Evolutionary conservation across 2,113 vertebrate genomes (phyloP).

Genomic region (Zosterops pallidus): DNA sequence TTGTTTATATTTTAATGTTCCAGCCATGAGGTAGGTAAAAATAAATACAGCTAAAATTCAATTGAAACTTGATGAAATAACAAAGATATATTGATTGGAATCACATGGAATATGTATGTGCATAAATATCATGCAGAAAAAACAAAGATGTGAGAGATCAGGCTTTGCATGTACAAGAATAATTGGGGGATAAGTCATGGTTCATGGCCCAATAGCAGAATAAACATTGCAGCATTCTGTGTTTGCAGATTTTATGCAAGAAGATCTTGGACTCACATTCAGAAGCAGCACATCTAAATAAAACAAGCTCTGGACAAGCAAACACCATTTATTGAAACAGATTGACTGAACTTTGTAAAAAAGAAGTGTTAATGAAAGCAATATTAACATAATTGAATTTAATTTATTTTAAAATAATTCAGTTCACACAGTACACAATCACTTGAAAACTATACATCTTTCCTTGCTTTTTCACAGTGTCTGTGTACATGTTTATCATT

Average conservation of each 20-base stretch:
- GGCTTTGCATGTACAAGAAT: not conserved
- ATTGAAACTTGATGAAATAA: not conserved
- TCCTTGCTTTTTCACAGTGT: not conserved
- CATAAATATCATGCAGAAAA: not conserved
- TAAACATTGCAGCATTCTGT: not conserved
- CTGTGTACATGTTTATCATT: not conserved
- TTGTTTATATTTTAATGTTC: not conserved
- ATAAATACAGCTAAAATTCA: not conserved
- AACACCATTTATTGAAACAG: not conserved
- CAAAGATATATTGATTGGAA: not conserved
- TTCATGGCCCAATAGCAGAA: not conserved
- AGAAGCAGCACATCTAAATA: not conserved
- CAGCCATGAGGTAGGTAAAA: not conserved
- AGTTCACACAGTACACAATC: not conserved
- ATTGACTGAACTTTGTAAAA: not conserved
- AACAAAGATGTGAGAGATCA: not conserved
- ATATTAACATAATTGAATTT: not conserved
- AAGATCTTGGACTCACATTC: not conserved
- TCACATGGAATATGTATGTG: not conserved
- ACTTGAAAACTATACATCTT: not conserved
- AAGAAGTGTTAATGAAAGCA: not conserved
- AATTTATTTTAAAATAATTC: not conserved
- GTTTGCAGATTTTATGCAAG: constrained; percentile 4
- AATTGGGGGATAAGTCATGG: not conserved
- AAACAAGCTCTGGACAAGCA: not conserved